A percentile compares a stretch with the other conserved stretches of the same genome.
phyloP scores from a whole-genome alignment of 2,888 invertebrate species.

The Melanophora roralis region DNA sequence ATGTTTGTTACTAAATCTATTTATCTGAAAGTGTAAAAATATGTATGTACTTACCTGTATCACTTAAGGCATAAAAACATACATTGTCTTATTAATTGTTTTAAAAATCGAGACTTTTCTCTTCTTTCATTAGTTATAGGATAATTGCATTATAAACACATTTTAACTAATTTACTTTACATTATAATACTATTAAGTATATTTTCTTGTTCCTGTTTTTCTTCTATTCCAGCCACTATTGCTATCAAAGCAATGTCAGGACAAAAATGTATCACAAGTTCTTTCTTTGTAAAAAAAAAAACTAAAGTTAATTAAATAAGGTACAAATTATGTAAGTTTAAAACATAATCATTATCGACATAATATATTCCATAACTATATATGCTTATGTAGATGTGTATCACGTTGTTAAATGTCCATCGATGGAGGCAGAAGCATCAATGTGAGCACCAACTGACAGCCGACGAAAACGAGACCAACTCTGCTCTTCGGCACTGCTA shows the following conservation, averaged over 20 bases:
- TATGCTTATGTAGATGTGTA: too few species aligned
- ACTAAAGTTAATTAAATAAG: constrained; percentile 39
- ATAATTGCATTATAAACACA: background rate
- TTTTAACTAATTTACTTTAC: background rate
- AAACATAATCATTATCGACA: background rate
- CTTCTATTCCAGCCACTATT: background rate
- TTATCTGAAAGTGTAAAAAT: too few species aligned
- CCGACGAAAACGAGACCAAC: constrained; percentile 78
- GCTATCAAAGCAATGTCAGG: constrained; percentile 19
- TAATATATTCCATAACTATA: too few species aligned
- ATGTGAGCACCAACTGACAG: background rate
- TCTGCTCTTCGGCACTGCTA: constrained; percentile 87
- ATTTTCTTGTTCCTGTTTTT: background rate
- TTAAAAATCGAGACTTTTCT: background rate
- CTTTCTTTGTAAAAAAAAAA: constrained; percentile 29
- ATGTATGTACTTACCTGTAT: too few species aligned
- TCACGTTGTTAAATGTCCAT: constrained; percentile 20
- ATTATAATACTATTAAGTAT: constrained; percentile 32
- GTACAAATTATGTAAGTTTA: constrained; percentile 46
- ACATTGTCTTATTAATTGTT: background rate
- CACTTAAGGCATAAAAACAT: too few species aligned
- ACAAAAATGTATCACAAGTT: constrained; percentile 55
- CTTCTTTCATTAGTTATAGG: constrained; percentile 19
- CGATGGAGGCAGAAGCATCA: background rate
- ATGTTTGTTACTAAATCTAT: too few species aligned